Percentiles rank a stretch among this genome's conserved stretches.
These are phyloP conservation scores for Sebastes taczanowskii DNA, from an alignment of 2,797 vertebrate genomes.

Conservation along the genomic window DNA sequence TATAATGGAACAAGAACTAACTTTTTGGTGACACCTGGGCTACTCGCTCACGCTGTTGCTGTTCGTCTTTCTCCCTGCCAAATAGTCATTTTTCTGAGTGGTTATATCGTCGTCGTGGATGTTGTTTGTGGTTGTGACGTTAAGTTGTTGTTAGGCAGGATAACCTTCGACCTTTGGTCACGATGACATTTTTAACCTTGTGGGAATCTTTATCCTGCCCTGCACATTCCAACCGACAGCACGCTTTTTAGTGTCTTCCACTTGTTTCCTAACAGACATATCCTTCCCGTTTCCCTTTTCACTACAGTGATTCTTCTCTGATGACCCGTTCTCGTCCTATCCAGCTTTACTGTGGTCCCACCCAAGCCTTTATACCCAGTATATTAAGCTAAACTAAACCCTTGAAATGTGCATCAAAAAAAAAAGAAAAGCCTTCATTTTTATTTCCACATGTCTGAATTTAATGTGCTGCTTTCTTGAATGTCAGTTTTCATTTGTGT, in stretches of 20 bases:
- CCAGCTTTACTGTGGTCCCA: conserved; percentile 75
- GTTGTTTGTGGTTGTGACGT: conserved; percentile 55
- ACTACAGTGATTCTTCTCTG: conserved; percentile 31
- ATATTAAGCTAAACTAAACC: conserved; percentile 86
- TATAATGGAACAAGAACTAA: conserved; percentile 64
- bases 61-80: conserved; percentile 59
- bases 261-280: conserved; percentile 24
- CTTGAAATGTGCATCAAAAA: conserved; percentile 81
- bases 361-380: conserved; percentile 79
- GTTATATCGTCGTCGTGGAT: conserved; percentile 41
- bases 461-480: conserved; percentile 66
- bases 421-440: conserved; percentile 48
- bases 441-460: conserved; percentile 59
- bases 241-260: conserved; percentile 63
- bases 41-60: conserved; percentile 21
- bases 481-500: conserved; percentile 68
- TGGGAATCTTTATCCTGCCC: conserved; percentile 64
- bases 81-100: conserved; percentile 53
- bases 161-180: conserved; percentile 17
- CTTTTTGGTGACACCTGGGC: conserved; percentile 40
- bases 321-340: conserved; percentile 43
- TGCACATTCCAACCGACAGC: conserved; percentile 81
- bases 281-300: conserved; percentile 31
- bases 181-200: conserved; percentile 25
- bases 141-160: conserved; percentile 70